These are phyloP conservation scores for Euplagia quadripunctaria DNA, from an alignment of 2,888 invertebrate genomes.

Conservation along the genomic window DNA sequence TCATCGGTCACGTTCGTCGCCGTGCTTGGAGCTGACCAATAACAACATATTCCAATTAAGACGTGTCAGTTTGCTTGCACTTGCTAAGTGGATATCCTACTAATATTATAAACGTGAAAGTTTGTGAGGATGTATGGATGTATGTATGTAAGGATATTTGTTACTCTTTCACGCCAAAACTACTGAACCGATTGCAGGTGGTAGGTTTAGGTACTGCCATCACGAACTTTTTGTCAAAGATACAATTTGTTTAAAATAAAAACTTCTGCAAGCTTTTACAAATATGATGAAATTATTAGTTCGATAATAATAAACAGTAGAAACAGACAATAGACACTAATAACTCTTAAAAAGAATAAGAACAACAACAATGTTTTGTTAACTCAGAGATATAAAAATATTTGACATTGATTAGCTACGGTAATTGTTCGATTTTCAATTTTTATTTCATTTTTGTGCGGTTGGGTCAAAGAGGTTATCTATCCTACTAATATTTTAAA, in stretches of 20 bases:
- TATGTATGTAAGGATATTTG: no score
- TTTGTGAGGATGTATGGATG: no score
- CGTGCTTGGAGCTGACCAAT: no score
- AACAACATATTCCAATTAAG: no score
- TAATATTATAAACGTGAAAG: no score
- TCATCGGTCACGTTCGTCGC: no score
- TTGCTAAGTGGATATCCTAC: no score
- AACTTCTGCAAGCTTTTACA: background rate
- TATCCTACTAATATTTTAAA: no score
- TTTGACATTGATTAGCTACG: slow-evolving; percentile 55
- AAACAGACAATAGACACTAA: background rate
- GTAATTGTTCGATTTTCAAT: slow-evolving; percentile 5
- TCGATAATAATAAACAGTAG: background rate
- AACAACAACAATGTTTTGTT: background rate
- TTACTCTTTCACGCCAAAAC: no score
- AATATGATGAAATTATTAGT: background rate
- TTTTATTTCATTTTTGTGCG: background rate
- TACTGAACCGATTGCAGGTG: no score
- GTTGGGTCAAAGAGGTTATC: background rate
- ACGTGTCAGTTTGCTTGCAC: no score
- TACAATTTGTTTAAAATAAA: background rate
- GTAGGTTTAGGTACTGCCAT: slow-evolving; percentile 43
- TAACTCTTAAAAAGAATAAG: background rate
- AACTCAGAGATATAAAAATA: background rate
- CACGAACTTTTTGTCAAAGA: background rate